Percentiles rank a stretch among this genome's conserved stretches.
These are phyloP conservation scores for Eumeta japonica DNA, from an alignment of 1,140 invertebrate species.

Conservation along the genomic window DNA sequence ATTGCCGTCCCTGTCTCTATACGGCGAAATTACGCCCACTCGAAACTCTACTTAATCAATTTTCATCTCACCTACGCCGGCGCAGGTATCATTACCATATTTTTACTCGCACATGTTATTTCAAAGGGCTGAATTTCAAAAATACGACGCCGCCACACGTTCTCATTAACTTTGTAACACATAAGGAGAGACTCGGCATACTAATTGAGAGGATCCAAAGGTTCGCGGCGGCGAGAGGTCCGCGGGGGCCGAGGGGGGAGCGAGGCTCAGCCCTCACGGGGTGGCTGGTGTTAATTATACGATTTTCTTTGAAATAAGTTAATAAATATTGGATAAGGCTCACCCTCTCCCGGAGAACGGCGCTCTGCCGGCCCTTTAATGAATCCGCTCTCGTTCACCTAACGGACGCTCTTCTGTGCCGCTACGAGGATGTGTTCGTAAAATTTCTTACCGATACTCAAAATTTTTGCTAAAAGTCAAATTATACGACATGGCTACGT, in stretches of 20 bases:
- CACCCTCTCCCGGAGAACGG: constrained; percentile 16
- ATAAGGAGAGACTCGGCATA: constrained; percentile 42
- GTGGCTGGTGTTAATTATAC: constrained; percentile 44
- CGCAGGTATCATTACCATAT: constrained; percentile 38
- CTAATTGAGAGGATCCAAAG: constrained; percentile 29
- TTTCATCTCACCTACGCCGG: constrained; percentile 20
- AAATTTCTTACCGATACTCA: too few relatives aligned
- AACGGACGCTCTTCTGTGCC: too few relatives aligned
- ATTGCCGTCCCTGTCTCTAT: too few relatives aligned
- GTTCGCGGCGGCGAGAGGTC: constrained; percentile 18
- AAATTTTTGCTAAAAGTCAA: too few relatives aligned
- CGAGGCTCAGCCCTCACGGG: constrained; percentile 7
- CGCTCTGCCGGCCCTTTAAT: constrained; percentile 31
- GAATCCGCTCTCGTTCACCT: constrained; percentile 22
- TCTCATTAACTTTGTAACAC: constrained; percentile 48
- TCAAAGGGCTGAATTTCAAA: constrained; percentile 45
- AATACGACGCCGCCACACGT: constrained; percentile 34
- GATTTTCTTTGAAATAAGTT: constrained; percentile 55
- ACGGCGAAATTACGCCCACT: too few relatives aligned
- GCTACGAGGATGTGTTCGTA: too few relatives aligned
- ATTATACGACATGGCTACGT: too few relatives aligned
- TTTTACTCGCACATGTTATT: constrained; percentile 27
- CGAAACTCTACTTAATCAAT: constrained; percentile 25
- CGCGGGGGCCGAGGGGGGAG: constrained; percentile 14
- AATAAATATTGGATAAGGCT: constrained; percentile 54